Evolutionary conservation across 2,888 invertebrate species (phyloP), one percentile per base, ranked within the genome.

Genomic region (Papilio gigon): DNA sequence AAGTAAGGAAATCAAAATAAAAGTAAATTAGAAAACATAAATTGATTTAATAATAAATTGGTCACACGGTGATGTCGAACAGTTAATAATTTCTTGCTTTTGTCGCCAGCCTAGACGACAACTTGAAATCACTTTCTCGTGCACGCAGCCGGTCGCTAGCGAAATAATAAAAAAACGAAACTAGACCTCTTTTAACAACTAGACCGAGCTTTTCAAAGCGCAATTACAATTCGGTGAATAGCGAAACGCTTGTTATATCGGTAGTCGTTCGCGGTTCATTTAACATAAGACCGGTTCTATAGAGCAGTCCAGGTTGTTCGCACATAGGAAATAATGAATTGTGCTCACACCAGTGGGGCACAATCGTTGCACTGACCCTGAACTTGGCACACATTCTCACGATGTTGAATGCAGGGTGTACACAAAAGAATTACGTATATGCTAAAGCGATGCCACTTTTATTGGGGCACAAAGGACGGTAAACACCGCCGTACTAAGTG

Each of bases 371-470:
- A 77, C 70, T 71, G 76, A 74, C 84, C 84, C 76, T 90, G 90
- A 91, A 89, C 91, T 90, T 91, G 89, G 83, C 88, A 87, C 77
- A 89, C 76, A 82, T 90, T 90, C 90, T 85, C 91, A 91, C 90
- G 89, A 73, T 80, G 68, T 72, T 75, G 78, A 80, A 83, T 76
- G 76, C 77, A 77, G 80, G 80, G 79, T 78, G 76, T 75, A 70
- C 68, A 79, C 82, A 84, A 84, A 87, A 82, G 81, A 76, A 80
- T 78, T 72, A 72, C 73, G 78, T 72, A 82, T 84, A 82, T 81
- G 83, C 83, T 58, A 80, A 84, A 84, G 82, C 79, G 75, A 78
- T 80, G 80, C 77, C 64, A 72, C 71, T 77, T 78, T 81, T 78
- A 78, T 78, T 76, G 75, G 72, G 70, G 70, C 72, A 81, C 81